Conservation (phyloP, 2,888 invertebrate species). For the Cheilosia pagana region DNA sequence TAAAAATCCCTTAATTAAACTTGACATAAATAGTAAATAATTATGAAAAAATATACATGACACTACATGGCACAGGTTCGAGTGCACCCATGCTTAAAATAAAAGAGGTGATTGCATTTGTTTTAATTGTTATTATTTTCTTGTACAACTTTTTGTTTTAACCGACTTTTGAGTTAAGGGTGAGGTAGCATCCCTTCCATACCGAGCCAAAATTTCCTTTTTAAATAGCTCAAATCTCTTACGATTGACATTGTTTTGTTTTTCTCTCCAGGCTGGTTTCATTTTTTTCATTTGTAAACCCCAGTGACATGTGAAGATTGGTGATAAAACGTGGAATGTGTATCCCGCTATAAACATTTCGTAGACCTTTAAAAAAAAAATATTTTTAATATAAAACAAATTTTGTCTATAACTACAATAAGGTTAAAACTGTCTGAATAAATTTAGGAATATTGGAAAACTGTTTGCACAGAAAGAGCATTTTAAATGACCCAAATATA, state of each 20-base stretch:
- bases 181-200: slow-evolving; percentile 81
- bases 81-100: not conserved
- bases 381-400: not conserved
- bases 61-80: no score
- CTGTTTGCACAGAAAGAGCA: no score
- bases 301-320: slow-evolving; percentile 95
- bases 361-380: slow-evolving; percentile 88
- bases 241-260: slow-evolving; percentile 92
- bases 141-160: slow-evolving; percentile 59
- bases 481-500: no score
- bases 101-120: slow-evolving; percentile 31
- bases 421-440: not conserved
- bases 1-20: no score
- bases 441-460: not conserved
- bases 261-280: slow-evolving; percentile 93
- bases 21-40: no score
- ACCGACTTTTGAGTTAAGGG: slow-evolving; percentile 45
- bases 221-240: slow-evolving; percentile 93
- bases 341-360: slow-evolving; percentile 96
- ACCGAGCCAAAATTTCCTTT: slow-evolving; percentile 91
- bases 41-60: no score
- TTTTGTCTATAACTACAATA: not conserved
- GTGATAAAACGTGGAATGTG: slow-evolving; percentile 93
- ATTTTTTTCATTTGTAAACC: slow-evolving; percentile 91
- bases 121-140: slow-evolving; percentile 33